Base-by-base conservation (phyloP, 2,797 vertebrate genomes). In the Eulemur rubriventer region DNA sequence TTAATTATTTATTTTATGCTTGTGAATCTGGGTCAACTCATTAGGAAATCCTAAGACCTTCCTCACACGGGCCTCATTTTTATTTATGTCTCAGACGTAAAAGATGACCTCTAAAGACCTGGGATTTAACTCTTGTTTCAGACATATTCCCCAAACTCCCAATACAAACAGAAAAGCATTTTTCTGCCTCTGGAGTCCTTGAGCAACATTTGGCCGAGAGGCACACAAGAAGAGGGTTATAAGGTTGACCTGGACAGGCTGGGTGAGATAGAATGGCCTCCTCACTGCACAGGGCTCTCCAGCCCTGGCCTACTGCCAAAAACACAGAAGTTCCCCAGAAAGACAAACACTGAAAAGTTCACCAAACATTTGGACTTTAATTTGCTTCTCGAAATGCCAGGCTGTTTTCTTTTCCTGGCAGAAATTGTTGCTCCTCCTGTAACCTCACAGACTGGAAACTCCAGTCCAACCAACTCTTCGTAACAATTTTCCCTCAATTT, bases 281-380 rank as follows among this genome's bases (percentile, higher is more conserved):
- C 69, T 65, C 12, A 18, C n/a, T 57, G 50, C 24, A 4, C 0
- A 0, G 1, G 7, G n/a, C 65, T 59, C 48, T 93, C 55, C 35
- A 30, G 8, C 52, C 20, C 20, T 86, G 96, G 85, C 26, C 18
- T 4, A 0, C 1, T 4, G 92, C 91, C 75, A 76, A 65, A 95
- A 80, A 52, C 0, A 0, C 81, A 13, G 33, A 61, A 63, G 38
- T 73, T 92, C 87, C 76, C 80, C 93, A 89, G 85, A 81, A 92
- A 95, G 82, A 91, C 82, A 95, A 96, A 95, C 75, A 96, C 80
- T 33, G 80, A 83, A 63, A 82, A 75, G 69, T 81, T 96, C 91
- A 73, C 75, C 57, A 84, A 96, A 91, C 70, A 84, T 78, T 93
- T 67, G 59, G 59, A 80, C 90, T 92, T 95, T 48, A 78, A 59